Percentiles rank a stretch among this genome's conserved stretches.
Conservation (phyloP, 2,888 invertebrate species). For the Syritta pipiens region DNA sequence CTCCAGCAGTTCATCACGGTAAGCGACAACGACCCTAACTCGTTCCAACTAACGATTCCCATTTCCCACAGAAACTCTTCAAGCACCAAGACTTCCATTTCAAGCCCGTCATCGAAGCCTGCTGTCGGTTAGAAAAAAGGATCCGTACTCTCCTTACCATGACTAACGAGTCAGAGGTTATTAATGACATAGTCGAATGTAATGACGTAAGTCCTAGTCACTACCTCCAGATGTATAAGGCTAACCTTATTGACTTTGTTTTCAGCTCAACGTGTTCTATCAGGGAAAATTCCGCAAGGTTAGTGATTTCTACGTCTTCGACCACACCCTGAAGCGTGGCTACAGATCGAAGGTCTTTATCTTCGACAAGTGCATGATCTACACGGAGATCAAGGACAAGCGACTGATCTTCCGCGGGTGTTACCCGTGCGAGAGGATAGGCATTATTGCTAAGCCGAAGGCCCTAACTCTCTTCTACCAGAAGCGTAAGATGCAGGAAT, state of each 20-base stretch:
- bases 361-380: constrained; percentile 78
- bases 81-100: constrained; percentile 76
- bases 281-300: constrained; percentile 79
- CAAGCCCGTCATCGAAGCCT: constrained; percentile 77
- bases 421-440: constrained; percentile 78
- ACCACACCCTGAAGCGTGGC: constrained; percentile 75
- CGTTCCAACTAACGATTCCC: too few relatives aligned
- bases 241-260: neutral
- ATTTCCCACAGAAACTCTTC: constrained; percentile 74
- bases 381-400: constrained; percentile 78
- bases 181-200: constrained; percentile 78
- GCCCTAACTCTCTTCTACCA: constrained; percentile 77
- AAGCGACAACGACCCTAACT: too few relatives aligned
- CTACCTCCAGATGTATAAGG: neutral
- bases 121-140: constrained; percentile 78
- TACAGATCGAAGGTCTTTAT: constrained; percentile 78
- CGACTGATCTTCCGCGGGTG: constrained; percentile 77
- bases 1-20: constrained; percentile 78
- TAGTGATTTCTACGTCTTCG: constrained; percentile 76
- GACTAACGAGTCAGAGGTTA: constrained; percentile 78
- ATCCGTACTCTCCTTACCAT: constrained; percentile 76
- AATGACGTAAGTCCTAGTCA: constrained; percentile 75
- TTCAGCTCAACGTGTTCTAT: constrained; percentile 77
- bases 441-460: constrained; percentile 75
- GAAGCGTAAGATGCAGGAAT: constrained; percentile 77